phyloP scores from a whole-genome alignment of 2,113 vertebrate genomes.

The Hemiscyllium ocellatum region DNA sequence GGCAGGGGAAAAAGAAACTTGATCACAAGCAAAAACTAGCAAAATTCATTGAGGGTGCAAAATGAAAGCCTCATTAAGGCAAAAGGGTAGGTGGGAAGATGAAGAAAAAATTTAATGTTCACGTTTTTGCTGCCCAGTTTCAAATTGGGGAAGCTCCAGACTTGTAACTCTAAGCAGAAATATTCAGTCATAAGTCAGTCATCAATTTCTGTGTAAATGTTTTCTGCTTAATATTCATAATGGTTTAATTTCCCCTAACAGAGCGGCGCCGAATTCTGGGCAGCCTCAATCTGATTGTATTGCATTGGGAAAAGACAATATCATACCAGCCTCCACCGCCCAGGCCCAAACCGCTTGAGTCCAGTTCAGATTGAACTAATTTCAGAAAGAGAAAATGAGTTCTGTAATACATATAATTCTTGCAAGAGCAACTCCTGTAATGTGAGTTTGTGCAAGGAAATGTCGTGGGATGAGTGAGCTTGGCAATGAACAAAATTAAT shows the following conservation, averaged over 20 bases:
- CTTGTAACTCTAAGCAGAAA: background rate
- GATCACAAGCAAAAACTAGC: no score
- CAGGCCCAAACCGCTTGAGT: background rate
- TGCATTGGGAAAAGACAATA: background rate
- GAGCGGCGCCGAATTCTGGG: background rate
- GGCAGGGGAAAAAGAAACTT: background rate
- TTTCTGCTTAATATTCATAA: background rate
- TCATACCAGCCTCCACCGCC: background rate
- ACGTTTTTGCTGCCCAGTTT: background rate
- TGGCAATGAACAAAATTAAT: background rate
- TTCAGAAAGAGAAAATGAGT: conserved; percentile 4
- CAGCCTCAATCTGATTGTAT: background rate
- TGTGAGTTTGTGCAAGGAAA: background rate
- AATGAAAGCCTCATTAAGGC: background rate
- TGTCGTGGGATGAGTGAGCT: background rate
- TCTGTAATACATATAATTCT: background rate
- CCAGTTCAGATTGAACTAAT: background rate
- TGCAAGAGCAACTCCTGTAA: background rate
- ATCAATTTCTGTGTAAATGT: no score
- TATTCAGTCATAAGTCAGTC: background rate
- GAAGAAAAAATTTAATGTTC: background rate
- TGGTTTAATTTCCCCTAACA: background rate
- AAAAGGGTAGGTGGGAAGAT: background rate
- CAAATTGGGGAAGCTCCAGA: background rate
- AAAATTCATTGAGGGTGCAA: background rate